Base-by-base conservation (phyloP, 2,888 invertebrate genomes). In the Nesidiocoris tenuis region DNA sequence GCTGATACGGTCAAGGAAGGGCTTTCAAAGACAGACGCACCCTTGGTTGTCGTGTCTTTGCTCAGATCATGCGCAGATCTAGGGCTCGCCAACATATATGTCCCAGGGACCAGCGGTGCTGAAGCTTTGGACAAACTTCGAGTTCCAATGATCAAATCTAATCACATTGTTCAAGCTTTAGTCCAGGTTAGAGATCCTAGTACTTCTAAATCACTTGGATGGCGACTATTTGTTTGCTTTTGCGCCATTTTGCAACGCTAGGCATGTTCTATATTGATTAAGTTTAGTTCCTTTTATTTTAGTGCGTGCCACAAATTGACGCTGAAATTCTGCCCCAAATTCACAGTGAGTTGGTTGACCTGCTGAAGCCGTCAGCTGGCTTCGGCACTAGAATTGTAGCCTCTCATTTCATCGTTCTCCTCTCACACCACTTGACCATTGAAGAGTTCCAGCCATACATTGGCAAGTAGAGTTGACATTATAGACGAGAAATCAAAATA, bases 151-250 rank as follows among this genome's bases (percentile, higher is more conserved):
- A 93, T 94, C 0, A 90, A 91, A 81, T 90, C 90, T 0, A 94
- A 96, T 82, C 92, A 94, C 77, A 94, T 95, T 77, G 94, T 93
- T 79, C 94, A 95, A 81, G 93, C 94, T 1, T 90, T 95, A 55
- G 75, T 75, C 16, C 70, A 70, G 61, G 70, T 70, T 2, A 57
- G 61, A 55, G 7, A 12, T 1, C 18, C 1, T 19, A 1, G 16
- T 22, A 17, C 22, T 18, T 63, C 3, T 63, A 21, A 63, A 3
- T 3, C 63, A 63, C 21, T 9, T 12, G 18, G 9, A 59, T 59
- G 18, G 18, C 21, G 17, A 19, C 21, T 9, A 7, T 17, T 19
- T 59, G 1, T 16, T 59, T 59, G 2, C 59, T 23, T 63, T 63
- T 63, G 1, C 16, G 21, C 19, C 21, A 22, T 63, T 21, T 12